Evolutionary conservation across 2,113 vertebrate genomes (phyloP).

Genomic region (Apteryx mantelli): DNA sequence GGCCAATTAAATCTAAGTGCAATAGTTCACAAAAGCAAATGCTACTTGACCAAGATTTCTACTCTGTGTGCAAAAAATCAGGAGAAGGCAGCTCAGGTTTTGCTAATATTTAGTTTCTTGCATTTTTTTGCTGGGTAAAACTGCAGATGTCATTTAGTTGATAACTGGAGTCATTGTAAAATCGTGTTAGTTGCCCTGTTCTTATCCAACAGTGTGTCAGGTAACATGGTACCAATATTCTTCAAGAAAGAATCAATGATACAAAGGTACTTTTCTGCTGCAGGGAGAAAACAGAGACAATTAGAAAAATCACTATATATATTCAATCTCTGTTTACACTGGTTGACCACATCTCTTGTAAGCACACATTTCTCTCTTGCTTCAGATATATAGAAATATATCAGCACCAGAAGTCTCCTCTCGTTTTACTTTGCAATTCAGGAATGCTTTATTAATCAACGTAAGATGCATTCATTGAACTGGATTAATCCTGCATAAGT

Average conservation of each 20-base stretch:
- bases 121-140: background rate
- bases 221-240: constrained; percentile 18
- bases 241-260: constrained; percentile 48
- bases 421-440: constrained; percentile 81
- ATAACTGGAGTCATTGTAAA: constrained; percentile 17
- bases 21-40: constrained; percentile 13
- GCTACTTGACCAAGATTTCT: background rate
- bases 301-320: constrained; percentile 64
- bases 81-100: background rate
- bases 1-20: background rate
- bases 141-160: background rate
- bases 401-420: constrained; percentile 66
- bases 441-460: constrained; percentile 83
- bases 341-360: constrained; percentile 68
- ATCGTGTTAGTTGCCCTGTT: background rate
- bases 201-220: constrained; percentile 3
- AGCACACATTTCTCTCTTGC: constrained; percentile 47
- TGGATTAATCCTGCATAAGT: constrained; percentile 87
- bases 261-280: constrained; percentile 34
- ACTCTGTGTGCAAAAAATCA: background rate
- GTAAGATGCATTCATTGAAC: constrained; percentile 82
- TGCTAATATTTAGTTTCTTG: background rate
- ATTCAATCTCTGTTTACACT: constrained; percentile 70
- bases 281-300: constrained; percentile 48
- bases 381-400: constrained; percentile 67